phyloP scores from a whole-genome alignment of 2,888 invertebrate species.

The Vandiemenella viatica region DNA sequence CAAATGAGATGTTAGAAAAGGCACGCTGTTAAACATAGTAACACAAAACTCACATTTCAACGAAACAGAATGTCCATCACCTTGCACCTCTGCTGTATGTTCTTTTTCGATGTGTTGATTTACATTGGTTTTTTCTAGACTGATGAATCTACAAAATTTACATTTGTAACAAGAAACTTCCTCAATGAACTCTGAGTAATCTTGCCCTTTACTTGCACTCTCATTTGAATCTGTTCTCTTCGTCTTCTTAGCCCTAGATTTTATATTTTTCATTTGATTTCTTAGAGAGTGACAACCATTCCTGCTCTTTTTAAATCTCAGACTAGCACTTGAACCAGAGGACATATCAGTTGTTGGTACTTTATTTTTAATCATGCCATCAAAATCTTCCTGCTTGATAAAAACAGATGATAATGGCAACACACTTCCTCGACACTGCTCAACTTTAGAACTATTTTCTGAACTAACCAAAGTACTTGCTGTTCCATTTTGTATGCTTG shows the following conservation, averaged over 20 bases:
- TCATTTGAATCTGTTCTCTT: neutral
- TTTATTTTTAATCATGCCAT: neutral
- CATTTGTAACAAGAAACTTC: conserved; percentile 13
- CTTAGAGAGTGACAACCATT: neutral
- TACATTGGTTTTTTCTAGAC: conserved; percentile 6
- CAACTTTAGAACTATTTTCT: neutral
- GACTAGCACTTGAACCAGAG: neutral
- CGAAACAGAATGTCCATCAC: neutral
- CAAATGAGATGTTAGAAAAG: conserved; percentile 46
- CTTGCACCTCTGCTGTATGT: conserved; percentile 5
- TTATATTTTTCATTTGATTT: neutral
- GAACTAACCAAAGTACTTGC: no score
- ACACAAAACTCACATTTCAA: conserved; percentile 13
- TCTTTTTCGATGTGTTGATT: conserved; percentile 5
- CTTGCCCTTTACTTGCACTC: neutral
- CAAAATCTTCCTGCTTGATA: conserved; percentile 4
- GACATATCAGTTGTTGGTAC: no score
- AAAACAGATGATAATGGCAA: neutral
- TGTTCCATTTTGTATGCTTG: no score
- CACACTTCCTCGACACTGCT: neutral
- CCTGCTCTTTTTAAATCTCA: no score
- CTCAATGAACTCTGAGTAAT: conserved; percentile 6
- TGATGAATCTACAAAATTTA: conserved; percentile 12
- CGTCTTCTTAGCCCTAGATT: neutral
- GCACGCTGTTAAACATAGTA: conserved; percentile 18